Evolutionary conservation across 2,113 vertebrate genomes (phyloP), one percentile per base, ranked within the genome.

Genomic region (Indicator maculatus): DNA sequence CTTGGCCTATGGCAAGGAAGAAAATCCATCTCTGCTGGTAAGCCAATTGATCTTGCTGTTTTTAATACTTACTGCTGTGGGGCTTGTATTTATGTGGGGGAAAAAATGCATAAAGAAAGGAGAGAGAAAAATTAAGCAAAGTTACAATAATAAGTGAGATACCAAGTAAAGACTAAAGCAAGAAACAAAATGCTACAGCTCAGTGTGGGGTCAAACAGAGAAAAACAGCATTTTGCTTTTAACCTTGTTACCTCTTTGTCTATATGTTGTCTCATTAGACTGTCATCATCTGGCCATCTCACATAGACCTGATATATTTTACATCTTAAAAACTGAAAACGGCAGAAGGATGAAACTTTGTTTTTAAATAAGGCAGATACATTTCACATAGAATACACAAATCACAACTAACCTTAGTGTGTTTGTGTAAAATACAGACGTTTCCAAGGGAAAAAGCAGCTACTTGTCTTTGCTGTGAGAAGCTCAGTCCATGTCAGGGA

Each of bases 101-200:
- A 4, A 82, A 94, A 50, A 88, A 88, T 90, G 61, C 77, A 82
- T 61, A 92, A 88, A 84, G 44, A 79, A 75, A 80, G 41, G 11
- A 74, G 28, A 72, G 26, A 78, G 33, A 80, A 84, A 90, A 95
- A 88, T 69, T 69, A 93, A 76, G 65, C 36, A 75, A 80, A 96
- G 90, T 88, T 96, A 92, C 70, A 93, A 94, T 84, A 96, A 94
- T 88, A 96, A 93, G 53, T 77, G 76, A 86, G 73, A 84, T 72
- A 90, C 33, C 53, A 81, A 92, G 58, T 4, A 69, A 96, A 86
- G 58, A 95, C 61, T 88, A 88, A 92, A 96, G 69, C 20, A 86
- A 61, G 73, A 72, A 92, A 78, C 38, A 82, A 72, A 86, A 92
- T 5, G 1, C 52, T 81, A 81, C 69, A 86, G 60, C 73, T 90